A percentile compares a stretch with the other conserved stretches of the same genome.
Conservation (phyloP, 2,888 invertebrate genomes). For the Xestia c-nigrum region DNA sequence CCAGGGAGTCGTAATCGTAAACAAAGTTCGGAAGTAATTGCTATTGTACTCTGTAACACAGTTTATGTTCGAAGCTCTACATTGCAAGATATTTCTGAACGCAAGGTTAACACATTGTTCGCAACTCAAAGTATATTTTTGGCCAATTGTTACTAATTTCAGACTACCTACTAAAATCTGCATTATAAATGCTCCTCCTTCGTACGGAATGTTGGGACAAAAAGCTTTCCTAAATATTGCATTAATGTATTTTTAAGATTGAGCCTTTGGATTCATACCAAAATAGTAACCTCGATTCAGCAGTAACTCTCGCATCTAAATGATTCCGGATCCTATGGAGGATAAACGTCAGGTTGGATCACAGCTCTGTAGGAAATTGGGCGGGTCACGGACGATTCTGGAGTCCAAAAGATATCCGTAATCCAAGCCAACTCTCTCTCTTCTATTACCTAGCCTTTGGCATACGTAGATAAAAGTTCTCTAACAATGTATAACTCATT, state of each 20-base stretch:
- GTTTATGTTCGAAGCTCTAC: constrained; percentile 39
- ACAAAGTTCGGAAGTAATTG: constrained; percentile 45
- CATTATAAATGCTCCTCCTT: not conserved
- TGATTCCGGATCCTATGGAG: not conserved
- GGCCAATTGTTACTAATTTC: constrained; percentile 38
- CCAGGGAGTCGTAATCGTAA: constrained; percentile 41
- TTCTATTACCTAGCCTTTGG: not conserved
- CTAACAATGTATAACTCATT: constrained; percentile 13
- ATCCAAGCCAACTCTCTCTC: not conserved
- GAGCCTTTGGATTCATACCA: not conserved
- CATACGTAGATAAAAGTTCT: not conserved
- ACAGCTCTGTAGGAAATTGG: not conserved
- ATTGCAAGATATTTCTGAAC: constrained; percentile 52
- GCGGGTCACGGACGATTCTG: not conserved
- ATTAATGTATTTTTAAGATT: not conserved
- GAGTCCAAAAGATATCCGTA: not conserved
- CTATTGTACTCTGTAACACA: constrained; percentile 44
- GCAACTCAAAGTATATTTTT: constrained; percentile 41
- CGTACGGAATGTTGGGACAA: not conserved
- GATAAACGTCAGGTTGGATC: not conserved
- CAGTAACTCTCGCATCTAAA: not conserved
- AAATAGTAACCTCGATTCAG: not conserved
- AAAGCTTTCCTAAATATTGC: not conserved
- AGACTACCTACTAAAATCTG: not conserved
- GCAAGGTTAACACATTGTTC: constrained; percentile 54